Evolutionary conservation across 2,797 vertebrate species (phyloP).

Genomic region (Lacerta viridis): DNA sequence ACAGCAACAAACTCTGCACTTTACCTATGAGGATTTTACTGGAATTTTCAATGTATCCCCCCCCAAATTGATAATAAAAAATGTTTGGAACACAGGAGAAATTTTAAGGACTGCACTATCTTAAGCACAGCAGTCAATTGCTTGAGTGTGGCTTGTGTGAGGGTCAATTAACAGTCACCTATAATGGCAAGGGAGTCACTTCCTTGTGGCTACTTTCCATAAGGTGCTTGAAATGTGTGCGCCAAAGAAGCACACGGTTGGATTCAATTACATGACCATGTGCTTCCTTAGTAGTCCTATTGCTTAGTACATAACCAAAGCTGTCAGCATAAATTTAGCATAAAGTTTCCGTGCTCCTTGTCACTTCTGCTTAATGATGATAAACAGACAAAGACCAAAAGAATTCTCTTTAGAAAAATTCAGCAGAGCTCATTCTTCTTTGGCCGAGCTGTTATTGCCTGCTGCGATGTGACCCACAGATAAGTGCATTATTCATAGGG

Average conservation of each 20-base stretch:
- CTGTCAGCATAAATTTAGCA: conserved; percentile 27
- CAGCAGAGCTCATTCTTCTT: conserved; percentile 21
- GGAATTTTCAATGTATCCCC: no score
- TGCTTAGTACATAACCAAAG: conserved; percentile 17
- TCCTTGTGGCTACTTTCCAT: background rate
- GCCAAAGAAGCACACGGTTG: background rate
- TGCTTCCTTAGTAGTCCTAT: background rate
- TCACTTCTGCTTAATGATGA: conserved; percentile 1
- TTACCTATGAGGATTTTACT: no score
- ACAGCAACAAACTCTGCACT: no score
- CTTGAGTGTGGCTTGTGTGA: background rate
- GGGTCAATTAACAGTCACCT: background rate
- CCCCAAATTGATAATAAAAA: no score
- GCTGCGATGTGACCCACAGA: conserved; percentile 8
- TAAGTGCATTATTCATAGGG: background rate
- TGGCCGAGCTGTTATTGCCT: conserved; percentile 12
- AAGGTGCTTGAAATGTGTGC: background rate
- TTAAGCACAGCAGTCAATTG: no score
- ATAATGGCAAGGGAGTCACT: background rate
- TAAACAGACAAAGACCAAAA: conserved; percentile 24
- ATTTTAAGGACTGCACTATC: no score
- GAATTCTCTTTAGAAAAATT: conserved; percentile 1
- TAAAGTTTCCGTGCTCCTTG: background rate
- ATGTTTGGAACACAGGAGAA: no score
- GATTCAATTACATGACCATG: background rate